Evolutionary conservation across 2,888 invertebrate species (phyloP).

Genomic region (Noctua comes): DNA sequence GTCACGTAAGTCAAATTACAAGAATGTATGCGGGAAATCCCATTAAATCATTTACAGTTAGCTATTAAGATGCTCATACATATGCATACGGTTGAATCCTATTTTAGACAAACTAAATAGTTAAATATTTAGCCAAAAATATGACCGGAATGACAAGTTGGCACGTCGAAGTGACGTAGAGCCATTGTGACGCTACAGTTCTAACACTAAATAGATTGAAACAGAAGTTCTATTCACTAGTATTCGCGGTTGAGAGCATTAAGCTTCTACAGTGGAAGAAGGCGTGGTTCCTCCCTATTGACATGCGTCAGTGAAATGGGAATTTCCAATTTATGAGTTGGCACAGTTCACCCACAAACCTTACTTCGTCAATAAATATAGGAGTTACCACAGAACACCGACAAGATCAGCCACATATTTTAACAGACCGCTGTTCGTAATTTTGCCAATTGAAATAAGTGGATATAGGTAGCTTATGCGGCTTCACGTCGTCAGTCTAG

Average conservation of each 20-base stretch:
- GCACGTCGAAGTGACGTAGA: constrained; percentile 36
- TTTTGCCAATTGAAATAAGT: neutral
- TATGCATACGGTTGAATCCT: constrained; percentile 11
- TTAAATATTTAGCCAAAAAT: constrained; percentile 28
- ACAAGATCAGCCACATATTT: neutral
- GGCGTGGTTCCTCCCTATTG: neutral
- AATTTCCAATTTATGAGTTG: neutral
- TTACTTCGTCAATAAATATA: neutral
- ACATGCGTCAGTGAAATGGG: neutral
- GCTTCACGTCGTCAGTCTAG: neutral
- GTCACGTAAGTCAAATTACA: neutral
- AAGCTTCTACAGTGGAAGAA: neutral
- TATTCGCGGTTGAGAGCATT: neutral
- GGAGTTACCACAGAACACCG: neutral
- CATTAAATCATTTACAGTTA: constrained; percentile 43
- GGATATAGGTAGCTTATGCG: neutral
- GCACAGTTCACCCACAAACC: neutral
- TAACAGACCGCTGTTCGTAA: neutral
- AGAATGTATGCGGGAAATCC: neutral
- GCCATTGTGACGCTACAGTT: constrained; percentile 24
- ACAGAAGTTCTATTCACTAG: constrained; percentile 36
- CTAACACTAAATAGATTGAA: neutral
- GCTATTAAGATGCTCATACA: constrained; percentile 27
- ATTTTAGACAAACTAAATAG: constrained; percentile 24
- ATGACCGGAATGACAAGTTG: constrained; percentile 49